Evolutionary conservation across 2,797 vertebrate species (phyloP), one percentile per base, ranked within the genome.

Genomic region (Molossus alvarezi): DNA sequence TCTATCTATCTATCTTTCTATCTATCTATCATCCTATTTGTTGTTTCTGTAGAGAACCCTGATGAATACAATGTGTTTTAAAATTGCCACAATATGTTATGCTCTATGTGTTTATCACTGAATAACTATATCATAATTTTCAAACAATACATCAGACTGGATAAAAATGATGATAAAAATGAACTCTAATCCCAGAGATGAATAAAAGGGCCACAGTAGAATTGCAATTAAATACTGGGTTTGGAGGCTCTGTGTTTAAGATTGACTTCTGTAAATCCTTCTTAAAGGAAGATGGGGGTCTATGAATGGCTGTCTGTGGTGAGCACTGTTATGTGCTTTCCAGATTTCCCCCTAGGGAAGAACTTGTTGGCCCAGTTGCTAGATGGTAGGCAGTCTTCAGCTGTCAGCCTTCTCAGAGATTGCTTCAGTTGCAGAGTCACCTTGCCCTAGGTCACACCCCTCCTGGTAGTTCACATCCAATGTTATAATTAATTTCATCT

Each of bases 81-180:
- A 95, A 81, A 86, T 75, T 75, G 58, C 20, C 67, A 89, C 29
- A 91, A 33, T 58, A 55, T 85, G 15, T 81, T 92, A 83, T 69
- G 27, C 27, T 77, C 5, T 80, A 25, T 73, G 21, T 80, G 37
- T 85, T 79, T 92, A 53, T 88, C 18, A 57, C 27, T 89, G 48
- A 45, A 94, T 72, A 84, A 83, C 73, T 72, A n/a, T 83, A 17
- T 67, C 48, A 62, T 83, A 62, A 83, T 90, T 95, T 17, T 87
- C 57, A 77, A 90, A 48, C 13, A 75, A 71, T 58, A 88, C 5
- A 51, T 73, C 23, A 77, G 51, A 55, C 2, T 79, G 33, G 29
- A 73, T 25, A 87, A 94, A 95, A 73, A 90, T 87, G 9, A 94
- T 77, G 17, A 55, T 77, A 41, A 25, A 76, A 80, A 67, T 41